These are phyloP conservation scores for Chionoecetes opilio DNA, from an alignment of 1,140 invertebrate genomes.

Conservation along the genomic window DNA sequence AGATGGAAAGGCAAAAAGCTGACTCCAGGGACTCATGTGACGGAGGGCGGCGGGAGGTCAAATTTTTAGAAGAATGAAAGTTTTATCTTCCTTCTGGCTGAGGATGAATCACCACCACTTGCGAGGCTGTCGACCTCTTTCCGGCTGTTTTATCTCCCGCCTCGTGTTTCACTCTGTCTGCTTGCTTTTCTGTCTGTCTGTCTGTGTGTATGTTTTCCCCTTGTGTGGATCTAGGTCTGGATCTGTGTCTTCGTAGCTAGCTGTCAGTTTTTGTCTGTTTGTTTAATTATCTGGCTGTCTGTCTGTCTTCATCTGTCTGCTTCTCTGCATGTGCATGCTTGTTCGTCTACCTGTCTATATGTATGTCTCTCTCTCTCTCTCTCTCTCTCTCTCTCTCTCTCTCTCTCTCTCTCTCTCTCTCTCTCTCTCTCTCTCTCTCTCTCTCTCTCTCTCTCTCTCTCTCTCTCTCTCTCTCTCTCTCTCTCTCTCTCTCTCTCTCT, in stretches of 20 bases:
- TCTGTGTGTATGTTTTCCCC: neutral
- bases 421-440: neutral
- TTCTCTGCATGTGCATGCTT: too few species aligned
- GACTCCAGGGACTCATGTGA: neutral
- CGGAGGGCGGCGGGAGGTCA: neutral
- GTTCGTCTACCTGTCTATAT: too few species aligned
- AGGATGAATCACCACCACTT: neutral
- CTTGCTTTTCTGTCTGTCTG: neutral
- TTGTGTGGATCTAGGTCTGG: too few species aligned
- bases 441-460: neutral
- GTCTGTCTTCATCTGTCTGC: too few species aligned
- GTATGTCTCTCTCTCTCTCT: neutral
- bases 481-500: slow-evolving; percentile 20
- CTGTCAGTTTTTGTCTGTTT: too few species aligned
- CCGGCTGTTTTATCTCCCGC: neutral
- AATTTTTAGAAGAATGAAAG: neutral
- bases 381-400: neutral
- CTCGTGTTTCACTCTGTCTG: neutral
- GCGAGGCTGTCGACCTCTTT: neutral
- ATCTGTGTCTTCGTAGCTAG: too few species aligned
- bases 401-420: neutral
- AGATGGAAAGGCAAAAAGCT: neutral
- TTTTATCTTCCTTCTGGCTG: neutral
- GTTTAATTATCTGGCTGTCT: too few species aligned
- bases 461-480: neutral